These are phyloP conservation scores for Hypsibius dujardini DNA, from an alignment of 1,140 invertebrate species.

Conservation along the genomic window DNA sequence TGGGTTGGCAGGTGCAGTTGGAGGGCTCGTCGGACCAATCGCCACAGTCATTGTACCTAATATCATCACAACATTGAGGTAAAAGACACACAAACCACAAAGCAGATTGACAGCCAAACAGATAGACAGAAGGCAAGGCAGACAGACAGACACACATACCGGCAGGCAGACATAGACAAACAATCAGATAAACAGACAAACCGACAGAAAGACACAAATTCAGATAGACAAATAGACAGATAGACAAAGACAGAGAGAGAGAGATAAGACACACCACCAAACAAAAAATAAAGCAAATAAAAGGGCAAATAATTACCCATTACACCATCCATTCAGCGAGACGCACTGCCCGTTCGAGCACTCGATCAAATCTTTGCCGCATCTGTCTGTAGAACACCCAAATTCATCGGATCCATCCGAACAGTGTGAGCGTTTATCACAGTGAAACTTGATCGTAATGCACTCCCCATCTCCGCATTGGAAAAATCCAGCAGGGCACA, in stretches of 20 bases:
- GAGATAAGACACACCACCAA: too few relatives aligned
- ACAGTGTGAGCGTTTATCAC: conserved; percentile 32
- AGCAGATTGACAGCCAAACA: too few relatives aligned
- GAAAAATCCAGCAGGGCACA: conserved; percentile 8
- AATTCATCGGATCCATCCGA: conserved; percentile 45
- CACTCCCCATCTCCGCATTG: conserved; percentile 11
- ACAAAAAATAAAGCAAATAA: too few relatives aligned
- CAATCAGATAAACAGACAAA: too few relatives aligned
- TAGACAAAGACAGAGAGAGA: too few relatives aligned
- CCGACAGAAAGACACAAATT: too few relatives aligned
- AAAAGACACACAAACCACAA: too few relatives aligned
- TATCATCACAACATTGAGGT: too few relatives aligned
- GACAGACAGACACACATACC: too few relatives aligned
- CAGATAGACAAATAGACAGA: too few relatives aligned
- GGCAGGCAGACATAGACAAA: too few relatives aligned
- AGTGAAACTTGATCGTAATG: conserved; percentile 7
- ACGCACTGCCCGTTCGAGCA: conserved; percentile 7
- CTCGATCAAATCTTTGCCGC: conserved; percentile 26
- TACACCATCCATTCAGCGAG: conserved; percentile 12
- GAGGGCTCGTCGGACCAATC: not conserved
- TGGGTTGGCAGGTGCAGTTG: not conserved
- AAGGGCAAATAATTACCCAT: not conserved
- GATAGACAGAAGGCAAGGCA: too few relatives aligned
- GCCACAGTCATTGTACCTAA: conserved; percentile 11
- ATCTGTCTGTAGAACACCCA: conserved; percentile 31